Conservation (phyloP, 2,888 invertebrate species). For the Calliphora vomitoria region DNA sequence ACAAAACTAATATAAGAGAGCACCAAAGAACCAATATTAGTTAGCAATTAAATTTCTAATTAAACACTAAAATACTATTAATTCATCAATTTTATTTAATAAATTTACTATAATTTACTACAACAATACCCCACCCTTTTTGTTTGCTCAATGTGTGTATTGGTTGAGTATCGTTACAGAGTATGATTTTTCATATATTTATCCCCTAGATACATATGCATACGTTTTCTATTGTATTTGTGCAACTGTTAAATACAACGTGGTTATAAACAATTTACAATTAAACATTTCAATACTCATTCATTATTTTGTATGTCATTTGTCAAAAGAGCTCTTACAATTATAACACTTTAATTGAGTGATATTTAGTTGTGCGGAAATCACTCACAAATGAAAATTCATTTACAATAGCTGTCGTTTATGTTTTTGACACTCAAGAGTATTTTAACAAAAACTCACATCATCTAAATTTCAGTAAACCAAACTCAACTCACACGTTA, state of each 20-base stretch:
- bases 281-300: not conserved
- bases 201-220: constrained; percentile 29
- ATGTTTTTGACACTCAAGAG: constrained; percentile 19
- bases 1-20: constrained; percentile 29
- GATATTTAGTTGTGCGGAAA: not conserved
- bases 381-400: constrained; percentile 35
- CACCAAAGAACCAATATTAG: not conserved
- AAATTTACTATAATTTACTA: not conserved
- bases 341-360: constrained; percentile 43
- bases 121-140: constrained; percentile 41
- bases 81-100: not conserved
- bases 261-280: constrained; percentile 24
- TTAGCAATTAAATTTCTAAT: constrained; percentile 18
- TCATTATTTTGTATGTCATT: not conserved
- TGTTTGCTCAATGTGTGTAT: constrained; percentile 4
- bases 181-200: not conserved
- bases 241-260: constrained; percentile 17
- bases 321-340: constrained; percentile 15
- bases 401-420: constrained; percentile 23
- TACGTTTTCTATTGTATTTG: not conserved
- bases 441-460: constrained; percentile 19
- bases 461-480: not conserved
- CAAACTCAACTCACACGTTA: not conserved
- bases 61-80: not conserved
- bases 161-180: not conserved